Evolutionary conservation across 2,113 vertebrate genomes (phyloP).

Genomic region (Ginglymostoma cirratum): DNA sequence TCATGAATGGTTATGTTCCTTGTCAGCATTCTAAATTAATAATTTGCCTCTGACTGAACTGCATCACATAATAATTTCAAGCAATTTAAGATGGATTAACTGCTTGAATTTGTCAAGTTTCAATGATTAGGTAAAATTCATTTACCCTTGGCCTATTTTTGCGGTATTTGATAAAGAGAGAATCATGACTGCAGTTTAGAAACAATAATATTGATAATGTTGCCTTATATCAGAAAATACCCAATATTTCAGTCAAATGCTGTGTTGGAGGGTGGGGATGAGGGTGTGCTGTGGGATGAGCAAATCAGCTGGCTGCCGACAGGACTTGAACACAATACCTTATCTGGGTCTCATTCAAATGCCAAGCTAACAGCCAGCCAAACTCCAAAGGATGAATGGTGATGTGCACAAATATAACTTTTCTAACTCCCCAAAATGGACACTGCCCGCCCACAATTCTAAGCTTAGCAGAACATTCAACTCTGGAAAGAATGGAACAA

Average conservation of each 20-base stretch:
- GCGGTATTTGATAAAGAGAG: neutral
- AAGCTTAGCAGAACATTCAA: neutral
- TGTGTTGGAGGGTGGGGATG: neutral
- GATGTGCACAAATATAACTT: neutral
- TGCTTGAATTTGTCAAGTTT: neutral
- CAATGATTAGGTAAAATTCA: neutral
- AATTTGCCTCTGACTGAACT: constrained; percentile 14
- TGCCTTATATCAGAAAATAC: neutral
- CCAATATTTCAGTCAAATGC: neutral
- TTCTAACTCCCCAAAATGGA: neutral
- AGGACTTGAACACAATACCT: too few species aligned
- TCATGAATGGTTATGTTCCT: neutral
- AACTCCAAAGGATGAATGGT: neutral
- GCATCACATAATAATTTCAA: neutral
- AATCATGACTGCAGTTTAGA: neutral
- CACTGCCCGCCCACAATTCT: neutral
- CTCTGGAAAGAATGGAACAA: neutral
- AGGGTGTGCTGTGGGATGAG: too few species aligned
- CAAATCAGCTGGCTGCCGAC: neutral
- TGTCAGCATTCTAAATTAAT: neutral
- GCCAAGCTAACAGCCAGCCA: neutral
- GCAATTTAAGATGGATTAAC: neutral
- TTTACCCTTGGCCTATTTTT: constrained; percentile 10
- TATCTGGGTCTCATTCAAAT: neutral
- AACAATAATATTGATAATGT: neutral